Percentiles rank a stretch among this genome's conserved stretches.
Conservation (phyloP, 2,797 vertebrate genomes). For the Hirundo rustica region DNA sequence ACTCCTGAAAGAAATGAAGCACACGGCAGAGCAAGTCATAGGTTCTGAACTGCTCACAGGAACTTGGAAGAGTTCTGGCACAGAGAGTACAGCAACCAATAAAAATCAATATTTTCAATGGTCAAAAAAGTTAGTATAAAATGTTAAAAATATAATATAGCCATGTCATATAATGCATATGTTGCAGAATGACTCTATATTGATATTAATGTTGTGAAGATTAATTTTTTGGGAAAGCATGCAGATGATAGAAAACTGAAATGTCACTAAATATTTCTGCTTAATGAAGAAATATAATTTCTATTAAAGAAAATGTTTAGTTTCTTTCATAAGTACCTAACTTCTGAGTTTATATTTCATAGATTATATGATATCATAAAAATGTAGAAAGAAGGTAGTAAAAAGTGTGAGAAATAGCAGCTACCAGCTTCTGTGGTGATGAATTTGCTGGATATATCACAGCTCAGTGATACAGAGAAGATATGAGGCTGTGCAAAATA, state of each 20-base stretch:
- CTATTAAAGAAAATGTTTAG: neutral
- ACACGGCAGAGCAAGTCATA: neutral
- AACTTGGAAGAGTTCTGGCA: neutral
- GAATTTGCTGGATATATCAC: neutral
- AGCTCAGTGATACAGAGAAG: neutral
- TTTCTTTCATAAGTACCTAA: neutral
- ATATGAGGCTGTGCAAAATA: neutral
- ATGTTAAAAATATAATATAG: neutral
- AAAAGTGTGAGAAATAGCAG: constrained; percentile 1
- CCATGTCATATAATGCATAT: neutral
- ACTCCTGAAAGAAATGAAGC: neutral
- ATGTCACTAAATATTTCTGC: constrained; percentile 6
- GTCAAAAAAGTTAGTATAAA: neutral
- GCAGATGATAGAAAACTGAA: constrained; percentile 4
- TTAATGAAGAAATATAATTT: constrained; percentile 15
- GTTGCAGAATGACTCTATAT: neutral
- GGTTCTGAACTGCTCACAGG: neutral
- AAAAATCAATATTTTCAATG: neutral
- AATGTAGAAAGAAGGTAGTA: neutral
- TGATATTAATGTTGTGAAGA: neutral
- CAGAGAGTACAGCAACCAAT: neutral
- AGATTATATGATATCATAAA: constrained; percentile 18
- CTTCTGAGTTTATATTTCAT: constrained; percentile 1
- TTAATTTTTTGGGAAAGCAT: constrained; percentile 6
- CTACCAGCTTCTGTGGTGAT: neutral